Base-by-base conservation (phyloP, 2,797 vertebrate genomes). In the Orientallactaga sibirica region DNA sequence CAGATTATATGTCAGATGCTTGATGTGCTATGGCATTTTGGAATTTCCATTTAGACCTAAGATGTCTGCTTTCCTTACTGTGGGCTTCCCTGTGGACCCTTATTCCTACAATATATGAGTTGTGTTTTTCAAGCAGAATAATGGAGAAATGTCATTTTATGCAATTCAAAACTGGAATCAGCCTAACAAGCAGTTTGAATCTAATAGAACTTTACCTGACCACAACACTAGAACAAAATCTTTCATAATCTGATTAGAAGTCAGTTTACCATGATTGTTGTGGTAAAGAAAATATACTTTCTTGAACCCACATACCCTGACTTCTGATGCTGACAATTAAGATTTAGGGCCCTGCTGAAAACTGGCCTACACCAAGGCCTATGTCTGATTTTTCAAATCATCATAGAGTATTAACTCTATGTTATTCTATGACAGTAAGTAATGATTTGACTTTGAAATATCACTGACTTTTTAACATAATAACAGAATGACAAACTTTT, bases 1-100 rank as follows among this genome's bases (percentile, higher is more conserved):
- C 90, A 61, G 86, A 78, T 88, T 91, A 29, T 61, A 68, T 77
- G 82, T 83, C 93, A 90, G 19, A 90, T 84, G 93, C 74, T 62
- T 93, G 93, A 86, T 88, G 55, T 61, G 89, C 6, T 88, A 74
- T 95, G 93, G 82, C 87, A 94, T 10, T 88, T 92, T 92, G 89
- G 88, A 88, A 91, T 95, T 94, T 95, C 94, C 92, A 83, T 78
- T 88, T 93, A 88, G 68, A 93, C 96, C 88, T 80, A 92, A 94
- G 4, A 55, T 76, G 83, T 33, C 73, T n/a, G 3, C 94, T 83
- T 78, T 92, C 75, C 55, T 85, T 37, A 76, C 33, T 74, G n/a
- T 82, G 67, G 84, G 66, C 81, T 80, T 95, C 95, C 61, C 52
- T 24, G n/a, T 66, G 7, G 8, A 89, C 43, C 79, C 55, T 52